Evolutionary conservation across 1,140 invertebrate species (phyloP), one percentile per base, ranked within the genome.

Genomic region (Zaprionus vittiger): DNA sequence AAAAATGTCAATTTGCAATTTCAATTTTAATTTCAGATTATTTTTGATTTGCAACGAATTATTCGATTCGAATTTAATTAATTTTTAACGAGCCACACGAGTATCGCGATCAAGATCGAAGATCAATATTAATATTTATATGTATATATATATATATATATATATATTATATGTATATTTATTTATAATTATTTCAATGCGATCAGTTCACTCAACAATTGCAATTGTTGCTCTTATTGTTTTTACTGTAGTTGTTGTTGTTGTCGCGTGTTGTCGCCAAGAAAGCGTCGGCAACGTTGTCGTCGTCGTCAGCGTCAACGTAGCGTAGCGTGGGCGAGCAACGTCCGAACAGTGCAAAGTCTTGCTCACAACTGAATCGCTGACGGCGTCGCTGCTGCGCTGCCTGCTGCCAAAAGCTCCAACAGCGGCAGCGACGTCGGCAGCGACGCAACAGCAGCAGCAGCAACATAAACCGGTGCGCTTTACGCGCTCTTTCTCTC

Each of bases 21-120:
- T 52, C 47, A 24, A 52, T 22, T 52, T 24, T 4, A n/a, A 52
- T 24, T 67, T 57, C 15, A 56, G 65, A 60, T 77, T 80, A 63
- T 79, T 69, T 71, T 44, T 68, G 68, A 64, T 69, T 49, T 55
- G 24, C 17, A 20, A 17, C 71, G 67, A 77, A 83, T 82, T 82
- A 86, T 73, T 52, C 38, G 38, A 41, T 52, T 59, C 15, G 54
- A 49, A 60, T 65, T 44, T 82, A 86, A 86, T 90, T 80, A 85
- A 82, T 85, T 82, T 79, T 73, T 79, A 84, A 83, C 70, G 83
- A 86, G 81, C 54, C 34, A 44, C 65, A 81, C 71, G 69, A 80
- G 80, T 77, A 82, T 79, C 83, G 73, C 75, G 73, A 72, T 67
- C 41, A 17, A 47, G 7, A 7, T 47, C 41, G n/a, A 3, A 17